Conservation (phyloP, 2,797 vertebrate species). For the Danionella dracula region DNA sequence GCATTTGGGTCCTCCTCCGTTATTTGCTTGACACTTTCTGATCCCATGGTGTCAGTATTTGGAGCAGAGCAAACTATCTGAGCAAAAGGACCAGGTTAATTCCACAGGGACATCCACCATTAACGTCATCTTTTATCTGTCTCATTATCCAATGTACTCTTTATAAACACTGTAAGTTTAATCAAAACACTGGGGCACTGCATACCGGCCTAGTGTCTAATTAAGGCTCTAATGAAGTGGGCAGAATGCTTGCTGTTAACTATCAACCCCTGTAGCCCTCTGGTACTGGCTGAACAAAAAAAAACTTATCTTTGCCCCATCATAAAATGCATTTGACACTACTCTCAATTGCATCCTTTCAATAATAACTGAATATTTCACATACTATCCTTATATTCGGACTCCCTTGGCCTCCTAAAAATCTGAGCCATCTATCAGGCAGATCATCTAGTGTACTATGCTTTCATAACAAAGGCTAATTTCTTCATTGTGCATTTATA, state of each 20-base stretch:
- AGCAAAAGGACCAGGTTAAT: slow-evolving; percentile 29
- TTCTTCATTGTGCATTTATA: too few relatives aligned
- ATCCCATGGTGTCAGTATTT: slow-evolving; percentile 29
- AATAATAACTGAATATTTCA: too few relatives aligned
- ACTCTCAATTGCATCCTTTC: too few relatives aligned
- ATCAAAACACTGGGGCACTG: slow-evolving; percentile 39
- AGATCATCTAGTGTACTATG: too few relatives aligned
- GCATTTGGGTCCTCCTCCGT: too few relatives aligned
- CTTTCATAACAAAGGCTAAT: too few relatives aligned
- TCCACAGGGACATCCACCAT: slow-evolving; percentile 24
- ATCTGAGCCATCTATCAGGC: too few relatives aligned
- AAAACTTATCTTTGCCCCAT: slow-evolving; percentile 10
- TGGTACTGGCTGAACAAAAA: slow-evolving; percentile 14
- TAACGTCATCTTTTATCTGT: slow-evolving; percentile 33
- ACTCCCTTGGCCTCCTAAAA: too few relatives aligned
- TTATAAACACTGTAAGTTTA: slow-evolving; percentile 31
- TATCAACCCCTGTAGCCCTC: slow-evolving; percentile 25
- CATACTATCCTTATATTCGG: too few relatives aligned
- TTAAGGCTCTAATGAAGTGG: slow-evolving; percentile 48
- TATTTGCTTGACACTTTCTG: slow-evolving; percentile 10
- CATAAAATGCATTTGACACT: background rate
- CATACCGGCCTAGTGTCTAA: slow-evolving; percentile 47
- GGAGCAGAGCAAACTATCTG: slow-evolving; percentile 25
- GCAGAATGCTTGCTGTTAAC: slow-evolving; percentile 46
- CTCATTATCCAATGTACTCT: slow-evolving; percentile 28